A percentile compares a stretch with the other conserved stretches of the same genome.
These are phyloP conservation scores for Drusus annulatus DNA, from an alignment of 1,140 invertebrate species.

Conservation along the genomic window DNA sequence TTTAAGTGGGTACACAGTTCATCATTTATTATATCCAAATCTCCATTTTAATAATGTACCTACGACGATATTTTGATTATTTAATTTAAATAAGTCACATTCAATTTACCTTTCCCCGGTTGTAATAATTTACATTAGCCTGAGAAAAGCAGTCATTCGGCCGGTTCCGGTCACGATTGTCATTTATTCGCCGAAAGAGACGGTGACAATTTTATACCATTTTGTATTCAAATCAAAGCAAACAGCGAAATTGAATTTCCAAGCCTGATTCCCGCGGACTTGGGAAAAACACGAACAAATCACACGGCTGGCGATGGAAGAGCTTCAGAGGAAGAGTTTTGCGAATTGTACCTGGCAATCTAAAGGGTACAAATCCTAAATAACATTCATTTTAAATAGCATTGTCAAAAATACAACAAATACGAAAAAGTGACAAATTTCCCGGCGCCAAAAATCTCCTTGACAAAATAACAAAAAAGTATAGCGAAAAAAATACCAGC, in stretches of 20 bases:
- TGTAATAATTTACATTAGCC: conserved; percentile 25
- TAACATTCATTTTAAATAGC: too few species aligned
- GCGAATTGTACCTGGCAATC: too few species aligned
- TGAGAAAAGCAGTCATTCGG: background rate
- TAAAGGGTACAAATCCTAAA: too few species aligned
- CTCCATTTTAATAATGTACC: too few species aligned
- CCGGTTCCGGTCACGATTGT: conserved; percentile 44
- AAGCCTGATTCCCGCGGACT: conserved; percentile 37
- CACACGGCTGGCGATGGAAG: background rate
- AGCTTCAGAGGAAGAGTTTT: too few species aligned
- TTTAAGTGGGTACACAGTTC: too few species aligned
- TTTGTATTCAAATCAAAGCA: conserved; percentile 57
- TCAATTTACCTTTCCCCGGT: conserved; percentile 28
- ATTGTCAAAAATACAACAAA: too few species aligned
- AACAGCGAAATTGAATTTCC: conserved; percentile 51
- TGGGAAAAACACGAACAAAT: conserved; percentile 34
- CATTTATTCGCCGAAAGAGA: conserved; percentile 50
- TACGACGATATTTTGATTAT: conserved; percentile 5
- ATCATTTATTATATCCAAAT: too few species aligned
- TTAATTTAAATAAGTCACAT: conserved; percentile 3
- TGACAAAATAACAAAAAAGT: too few species aligned
- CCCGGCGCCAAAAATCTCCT: too few species aligned
- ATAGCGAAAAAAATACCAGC: too few species aligned
- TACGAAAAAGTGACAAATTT: too few species aligned
- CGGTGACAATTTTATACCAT: conserved; percentile 45